These are phyloP conservation scores for Cherax quadricarinatus DNA, from an alignment of 1,140 invertebrate species.

Conservation along the genomic window DNA sequence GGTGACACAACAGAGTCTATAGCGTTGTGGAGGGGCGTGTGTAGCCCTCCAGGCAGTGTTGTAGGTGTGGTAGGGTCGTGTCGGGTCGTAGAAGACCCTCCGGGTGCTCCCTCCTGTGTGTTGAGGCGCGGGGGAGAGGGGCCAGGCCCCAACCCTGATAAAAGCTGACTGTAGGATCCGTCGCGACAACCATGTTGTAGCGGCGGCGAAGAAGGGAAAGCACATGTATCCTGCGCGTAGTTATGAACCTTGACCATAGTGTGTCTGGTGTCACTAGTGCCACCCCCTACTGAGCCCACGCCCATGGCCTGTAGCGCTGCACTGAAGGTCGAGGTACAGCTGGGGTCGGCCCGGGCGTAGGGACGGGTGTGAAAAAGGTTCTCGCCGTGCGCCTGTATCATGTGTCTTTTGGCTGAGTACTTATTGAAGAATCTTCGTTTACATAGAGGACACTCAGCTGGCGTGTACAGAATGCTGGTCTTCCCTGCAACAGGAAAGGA, in stretches of 20 bases:
- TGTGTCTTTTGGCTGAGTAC: slow-evolving; percentile 91
- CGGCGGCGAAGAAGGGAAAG: slow-evolving; percentile 9
- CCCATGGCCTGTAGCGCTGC: slow-evolving; percentile 58
- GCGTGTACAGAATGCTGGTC: slow-evolving; percentile 72
- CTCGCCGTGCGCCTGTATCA: slow-evolving; percentile 70
- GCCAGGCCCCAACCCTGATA: not conserved
- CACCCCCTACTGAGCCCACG: slow-evolving; percentile 9
- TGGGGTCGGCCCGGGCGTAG: slow-evolving; percentile 56
- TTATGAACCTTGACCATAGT: slow-evolving; percentile 18
- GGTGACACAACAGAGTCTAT: not conserved
- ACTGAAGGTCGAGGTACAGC: slow-evolving; percentile 42
- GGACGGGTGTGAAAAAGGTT: slow-evolving; percentile 68
- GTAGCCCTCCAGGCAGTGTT: slow-evolving; percentile 18
- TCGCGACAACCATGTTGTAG: slow-evolving; percentile 17
- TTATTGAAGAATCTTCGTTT: slow-evolving; percentile 92
- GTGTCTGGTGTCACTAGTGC: slow-evolving; percentile 13
- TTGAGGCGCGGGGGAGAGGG: slow-evolving; percentile 10
- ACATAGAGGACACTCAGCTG: slow-evolving; percentile 91
- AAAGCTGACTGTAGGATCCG: not conserved
- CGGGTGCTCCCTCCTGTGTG: not conserved
- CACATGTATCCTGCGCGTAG: slow-evolving; percentile 19
- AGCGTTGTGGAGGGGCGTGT: not conserved
- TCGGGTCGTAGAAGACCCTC: slow-evolving; percentile 17
- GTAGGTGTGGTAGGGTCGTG: slow-evolving; percentile 8
- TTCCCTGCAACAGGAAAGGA: slow-evolving; percentile 72